phyloP scores from a whole-genome alignment of 2,113 vertebrate species.

The Crotalus helleri region DNA sequence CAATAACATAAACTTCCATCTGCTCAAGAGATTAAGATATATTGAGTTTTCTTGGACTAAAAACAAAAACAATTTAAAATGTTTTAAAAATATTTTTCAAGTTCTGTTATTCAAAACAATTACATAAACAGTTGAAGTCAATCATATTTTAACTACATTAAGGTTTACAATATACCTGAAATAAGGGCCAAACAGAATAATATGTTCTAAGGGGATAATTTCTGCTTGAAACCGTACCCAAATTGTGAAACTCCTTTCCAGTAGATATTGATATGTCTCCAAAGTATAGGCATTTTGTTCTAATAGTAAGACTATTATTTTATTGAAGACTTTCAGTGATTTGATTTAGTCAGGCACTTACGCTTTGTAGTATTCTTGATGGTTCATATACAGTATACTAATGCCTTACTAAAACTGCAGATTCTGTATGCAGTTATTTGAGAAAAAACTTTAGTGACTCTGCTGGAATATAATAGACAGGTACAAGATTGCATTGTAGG shows the following conservation, averaged over 20 bases:
- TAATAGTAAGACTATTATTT: background rate
- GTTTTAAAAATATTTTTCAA: background rate
- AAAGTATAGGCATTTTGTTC: background rate
- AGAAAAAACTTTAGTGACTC: background rate
- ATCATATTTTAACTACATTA: background rate
- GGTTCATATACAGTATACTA: background rate
- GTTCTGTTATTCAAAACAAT: background rate
- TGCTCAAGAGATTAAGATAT: background rate
- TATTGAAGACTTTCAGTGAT: background rate
- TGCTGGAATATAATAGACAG: background rate
- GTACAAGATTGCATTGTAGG: background rate
- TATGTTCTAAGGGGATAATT: background rate
- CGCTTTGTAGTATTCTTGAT: background rate
- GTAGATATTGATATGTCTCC: background rate
- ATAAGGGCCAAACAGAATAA: background rate
- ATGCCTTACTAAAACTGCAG: background rate
- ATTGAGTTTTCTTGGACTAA: background rate
- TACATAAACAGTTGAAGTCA: background rate
- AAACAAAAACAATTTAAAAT: background rate
- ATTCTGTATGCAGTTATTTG: background rate
- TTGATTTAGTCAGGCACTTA: background rate
- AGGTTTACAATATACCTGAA: background rate
- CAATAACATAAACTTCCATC: background rate
- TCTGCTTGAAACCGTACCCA: background rate
- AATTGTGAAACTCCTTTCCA: background rate